These are phyloP conservation scores for Bombus pyrosoma DNA, from an alignment of 1,140 invertebrate genomes.

Conservation along the genomic window DNA sequence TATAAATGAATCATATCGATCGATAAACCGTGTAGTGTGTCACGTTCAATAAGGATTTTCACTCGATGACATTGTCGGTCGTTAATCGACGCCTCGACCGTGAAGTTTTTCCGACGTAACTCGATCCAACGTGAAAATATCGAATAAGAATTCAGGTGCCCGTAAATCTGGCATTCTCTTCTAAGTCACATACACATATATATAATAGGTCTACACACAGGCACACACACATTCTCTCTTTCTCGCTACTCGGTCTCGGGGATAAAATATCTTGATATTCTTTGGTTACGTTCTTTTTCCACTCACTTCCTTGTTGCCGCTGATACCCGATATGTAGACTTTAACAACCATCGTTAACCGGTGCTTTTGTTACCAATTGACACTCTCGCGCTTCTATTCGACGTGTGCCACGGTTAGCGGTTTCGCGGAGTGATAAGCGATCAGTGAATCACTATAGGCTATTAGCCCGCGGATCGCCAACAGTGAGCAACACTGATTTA, in stretches of 20 bases:
- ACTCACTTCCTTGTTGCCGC: constrained; percentile 94
- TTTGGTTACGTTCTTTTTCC: constrained; percentile 30
- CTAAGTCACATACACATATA: neutral
- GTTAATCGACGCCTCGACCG: constrained; percentile 1
- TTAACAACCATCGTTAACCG: constrained; percentile 90
- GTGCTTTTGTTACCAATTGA: constrained; percentile 42
- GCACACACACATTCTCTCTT: neutral
- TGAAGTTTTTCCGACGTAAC: constrained; percentile 39
- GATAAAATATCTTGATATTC: constrained; percentile 32
- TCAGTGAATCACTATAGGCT: constrained; percentile 42
- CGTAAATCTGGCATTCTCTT: constrained; percentile 52
- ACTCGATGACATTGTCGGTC: constrained; percentile 33
- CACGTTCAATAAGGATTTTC: neutral
- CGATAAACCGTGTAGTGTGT: neutral
- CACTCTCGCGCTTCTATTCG: constrained; percentile 35
- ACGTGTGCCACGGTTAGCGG: constrained; percentile 27
- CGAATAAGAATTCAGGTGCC: constrained; percentile 39
- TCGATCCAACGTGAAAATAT: constrained; percentile 57
- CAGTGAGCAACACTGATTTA: constrained; percentile 54
- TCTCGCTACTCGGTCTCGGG: neutral
- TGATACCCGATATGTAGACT: constrained; percentile 94
- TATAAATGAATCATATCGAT: neutral
- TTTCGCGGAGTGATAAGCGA: constrained; percentile 44
- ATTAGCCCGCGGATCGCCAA: constrained; percentile 9
- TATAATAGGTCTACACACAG: too few species aligned